Evolutionary conservation across 1,140 invertebrate genomes (phyloP).

Genomic region (Wiebesia pumilae): DNA sequence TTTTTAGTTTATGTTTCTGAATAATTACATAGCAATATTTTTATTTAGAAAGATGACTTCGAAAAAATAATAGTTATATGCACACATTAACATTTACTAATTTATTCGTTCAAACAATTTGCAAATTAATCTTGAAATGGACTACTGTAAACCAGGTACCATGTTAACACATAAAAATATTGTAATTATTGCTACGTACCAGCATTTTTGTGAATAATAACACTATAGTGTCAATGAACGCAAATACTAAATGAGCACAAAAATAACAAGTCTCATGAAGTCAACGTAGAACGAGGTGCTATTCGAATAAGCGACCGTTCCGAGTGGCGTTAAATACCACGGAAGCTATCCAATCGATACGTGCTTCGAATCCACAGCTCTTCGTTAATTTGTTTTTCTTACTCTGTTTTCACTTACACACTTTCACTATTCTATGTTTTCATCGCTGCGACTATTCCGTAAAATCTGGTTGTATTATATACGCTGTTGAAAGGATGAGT

Average conservation of each 20-base stretch:
- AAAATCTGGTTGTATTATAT: slow-evolving; percentile 15
- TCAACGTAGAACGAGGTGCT: slow-evolving; percentile 30
- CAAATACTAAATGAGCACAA: neutral
- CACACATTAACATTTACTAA: too few species aligned
- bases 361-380: slow-evolving; percentile 31
- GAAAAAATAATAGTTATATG: too few species aligned
- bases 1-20: too few species aligned
- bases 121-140: too few species aligned
- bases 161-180: too few species aligned
- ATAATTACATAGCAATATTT: too few species aligned
- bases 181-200: neutral
- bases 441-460: neutral
- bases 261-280: neutral
- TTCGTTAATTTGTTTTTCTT: slow-evolving; percentile 28
- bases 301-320: neutral
- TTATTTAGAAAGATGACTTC: too few species aligned
- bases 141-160: too few species aligned
- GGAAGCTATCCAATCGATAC: slow-evolving; percentile 34
- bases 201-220: neutral
- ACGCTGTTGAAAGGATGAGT: neutral
- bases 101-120: too few species aligned
- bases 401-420: neutral
- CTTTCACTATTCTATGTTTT: slow-evolving; percentile 25
- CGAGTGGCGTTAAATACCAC: slow-evolving; percentile 45
- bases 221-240: neutral